Evolutionary conservation across 2,113 vertebrate genomes (phyloP), one percentile per base, ranked within the genome.

Genomic region (Eublepharis macularius): DNA sequence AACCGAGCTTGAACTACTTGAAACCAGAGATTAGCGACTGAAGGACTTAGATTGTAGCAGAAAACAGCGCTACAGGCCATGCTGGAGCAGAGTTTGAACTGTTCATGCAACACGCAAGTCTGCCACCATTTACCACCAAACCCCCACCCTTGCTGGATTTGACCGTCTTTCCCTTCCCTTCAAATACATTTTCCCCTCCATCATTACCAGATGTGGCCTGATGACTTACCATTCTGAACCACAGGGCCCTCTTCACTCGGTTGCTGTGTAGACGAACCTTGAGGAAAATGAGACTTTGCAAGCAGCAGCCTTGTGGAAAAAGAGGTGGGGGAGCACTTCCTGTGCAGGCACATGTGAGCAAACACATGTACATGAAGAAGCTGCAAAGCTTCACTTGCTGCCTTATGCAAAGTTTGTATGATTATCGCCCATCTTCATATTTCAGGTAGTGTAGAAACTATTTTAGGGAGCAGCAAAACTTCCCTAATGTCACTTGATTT

Each of bases 201-300:
- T 1, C 19, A 65, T 32, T 2, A 12, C 41, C 36, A 19, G 39
- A 34, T 19, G 1, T 39, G 32, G 11, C 24, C 39, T 29, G 17
- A 26, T 79, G 32, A 77, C 84, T 85, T 85, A 85, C 84, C 84
- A 60, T 72, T 51, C 45, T 85, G 39, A 19, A n/a, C 34, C 60
- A 76, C 11, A 12, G 54, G 36, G 68, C 8, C 12, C 49, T 73
- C 60, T n/a, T 80, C 39, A 29, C 10, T 19, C 51, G 79, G 68
- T 41, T 19, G 76, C 7, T 8, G 39, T 85, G 76, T 63, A 16
- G 26, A 5, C n/a, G 4, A 36, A 49, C 69, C 49, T 63, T 26
- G 68, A 63, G 32, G 8, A 63, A 85, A 73, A 60, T 39, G 68
- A 85, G 79, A 47, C 76, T 73, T 60, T 80, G 39, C 76, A 73